phyloP scores from a whole-genome alignment of 2,113 vertebrate genomes.

The Coregonus clupeaformis region DNA sequence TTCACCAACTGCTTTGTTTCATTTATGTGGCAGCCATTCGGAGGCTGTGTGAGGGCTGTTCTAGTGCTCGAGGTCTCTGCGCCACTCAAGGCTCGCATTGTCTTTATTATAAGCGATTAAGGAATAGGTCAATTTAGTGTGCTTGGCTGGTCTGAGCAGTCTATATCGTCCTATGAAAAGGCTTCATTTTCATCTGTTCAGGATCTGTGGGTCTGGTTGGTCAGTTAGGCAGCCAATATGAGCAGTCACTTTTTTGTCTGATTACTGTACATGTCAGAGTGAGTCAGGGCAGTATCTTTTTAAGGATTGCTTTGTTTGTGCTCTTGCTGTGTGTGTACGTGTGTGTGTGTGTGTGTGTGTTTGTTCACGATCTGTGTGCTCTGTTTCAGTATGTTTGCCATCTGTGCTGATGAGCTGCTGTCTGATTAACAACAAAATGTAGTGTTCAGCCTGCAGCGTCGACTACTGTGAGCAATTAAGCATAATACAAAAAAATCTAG shows the following conservation, averaged over 20 bases:
- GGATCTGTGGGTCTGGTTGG: constrained; percentile 36
- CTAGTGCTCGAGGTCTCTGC: constrained; percentile 44
- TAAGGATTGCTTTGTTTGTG: constrained; percentile 33
- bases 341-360: constrained; percentile 6
- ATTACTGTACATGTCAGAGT: constrained; percentile 38
- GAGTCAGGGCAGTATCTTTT: constrained; percentile 42
- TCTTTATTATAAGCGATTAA: constrained; percentile 75
- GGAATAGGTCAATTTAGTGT: constrained; percentile 70
- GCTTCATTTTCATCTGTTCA: constrained; percentile 42
- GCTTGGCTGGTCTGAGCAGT: constrained; percentile 51
- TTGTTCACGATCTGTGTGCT: constrained; percentile 2
- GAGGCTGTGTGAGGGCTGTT: constrained; percentile 25
- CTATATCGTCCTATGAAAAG: constrained; percentile 43
- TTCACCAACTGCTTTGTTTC: constrained; percentile 48
- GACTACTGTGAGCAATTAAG: constrained; percentile 46
- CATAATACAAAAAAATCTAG: constrained; percentile 39
- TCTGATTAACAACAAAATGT: constrained; percentile 51
- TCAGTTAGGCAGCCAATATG: constrained; percentile 45
- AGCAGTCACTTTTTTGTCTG: constrained; percentile 57
- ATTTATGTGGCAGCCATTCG: constrained; percentile 49
- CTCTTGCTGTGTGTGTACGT: constrained; percentile 1
- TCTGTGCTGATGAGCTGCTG: constrained; percentile 47
- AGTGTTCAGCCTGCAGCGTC: constrained; percentile 41
- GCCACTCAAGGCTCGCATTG: constrained; percentile 58
- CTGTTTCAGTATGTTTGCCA: constrained; percentile 18